Conservation (phyloP, 2,888 invertebrate genomes). For the Drosophila emarginata region DNA sequence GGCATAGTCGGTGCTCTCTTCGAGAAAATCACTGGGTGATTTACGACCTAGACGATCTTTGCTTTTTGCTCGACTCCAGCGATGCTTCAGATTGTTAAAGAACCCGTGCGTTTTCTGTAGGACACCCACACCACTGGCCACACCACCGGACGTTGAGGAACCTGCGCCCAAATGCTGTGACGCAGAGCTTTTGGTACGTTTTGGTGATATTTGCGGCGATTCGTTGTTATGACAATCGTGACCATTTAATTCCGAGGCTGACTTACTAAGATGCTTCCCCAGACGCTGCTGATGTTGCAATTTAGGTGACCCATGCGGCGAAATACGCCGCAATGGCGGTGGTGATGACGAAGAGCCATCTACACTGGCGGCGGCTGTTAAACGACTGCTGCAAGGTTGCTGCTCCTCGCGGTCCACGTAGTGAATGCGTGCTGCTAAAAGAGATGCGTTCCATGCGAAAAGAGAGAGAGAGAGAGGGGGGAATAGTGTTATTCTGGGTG, state of each 20-base stretch:
- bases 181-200: constrained; percentile 83
- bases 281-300: constrained; percentile 77
- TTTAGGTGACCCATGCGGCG: constrained; percentile 77
- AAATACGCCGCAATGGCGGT: constrained; percentile 47
- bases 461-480: neutral
- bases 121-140: constrained; percentile 84
- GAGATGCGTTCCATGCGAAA: constrained; percentile 25
- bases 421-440: constrained; percentile 69
- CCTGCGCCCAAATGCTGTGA: constrained; percentile 83
- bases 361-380: constrained; percentile 46
- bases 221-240: constrained; percentile 84
- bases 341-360: constrained; percentile 49
- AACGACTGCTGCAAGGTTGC: constrained; percentile 47
- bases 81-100: constrained; percentile 91
- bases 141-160: constrained; percentile 25
- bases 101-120: constrained; percentile 92
- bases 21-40: constrained; percentile 84
- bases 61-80: constrained; percentile 89
- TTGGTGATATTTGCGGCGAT: constrained; percentile 84
- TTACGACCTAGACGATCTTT: constrained; percentile 86
- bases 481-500: constrained; percentile 10
- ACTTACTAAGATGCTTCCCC: constrained; percentile 89
- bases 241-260: constrained; percentile 90
- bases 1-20: constrained; percentile 88
- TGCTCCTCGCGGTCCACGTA: constrained; percentile 69